A percentile compares a stretch with the other conserved stretches of the same genome.
phyloP scores from a whole-genome alignment of 2,888 invertebrate species.

The Drosophila fungiperda region DNA sequence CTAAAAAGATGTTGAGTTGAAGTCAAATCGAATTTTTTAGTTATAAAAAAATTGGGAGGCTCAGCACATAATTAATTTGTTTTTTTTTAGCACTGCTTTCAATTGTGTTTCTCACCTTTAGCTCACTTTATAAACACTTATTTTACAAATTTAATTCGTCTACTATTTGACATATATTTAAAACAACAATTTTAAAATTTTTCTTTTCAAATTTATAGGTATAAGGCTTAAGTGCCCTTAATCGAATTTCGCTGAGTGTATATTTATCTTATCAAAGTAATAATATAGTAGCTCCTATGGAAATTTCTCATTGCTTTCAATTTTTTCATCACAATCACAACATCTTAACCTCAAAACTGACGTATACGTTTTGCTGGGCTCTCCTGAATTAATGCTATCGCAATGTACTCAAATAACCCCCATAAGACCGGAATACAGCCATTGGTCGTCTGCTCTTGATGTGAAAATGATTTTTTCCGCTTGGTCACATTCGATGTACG shows the following conservation, averaged over 20 bases:
- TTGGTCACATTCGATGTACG: constrained; percentile 23
- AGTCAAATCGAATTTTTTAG: not conserved
- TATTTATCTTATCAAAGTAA: not conserved
- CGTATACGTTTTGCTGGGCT: constrained; percentile 2
- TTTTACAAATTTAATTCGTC: too few species aligned
- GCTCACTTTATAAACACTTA: too few species aligned
- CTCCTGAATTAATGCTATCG: constrained; percentile 26
- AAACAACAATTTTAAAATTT: too few species aligned
- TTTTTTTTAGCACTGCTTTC: too few species aligned
- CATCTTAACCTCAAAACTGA: constrained; percentile 8
- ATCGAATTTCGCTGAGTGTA: too few species aligned
- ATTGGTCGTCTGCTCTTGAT: constrained; percentile 1
- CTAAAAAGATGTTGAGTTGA: not conserved
- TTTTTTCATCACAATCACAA: not conserved
- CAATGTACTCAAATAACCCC: constrained; percentile 27
- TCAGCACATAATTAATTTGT: too few species aligned
- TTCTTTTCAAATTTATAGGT: too few species aligned
- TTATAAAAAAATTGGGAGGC: not conserved
- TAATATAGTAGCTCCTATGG: not conserved
- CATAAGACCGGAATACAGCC: constrained; percentile 17
- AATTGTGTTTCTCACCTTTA: too few species aligned
- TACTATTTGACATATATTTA: too few species aligned
- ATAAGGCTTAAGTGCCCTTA: too few species aligned
- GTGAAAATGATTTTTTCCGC: not conserved
- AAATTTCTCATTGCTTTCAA: not conserved